These are phyloP conservation scores for Caenorhabditis macrosperma DNA, from an alignment of 2,888 invertebrate species.

Conservation along the genomic window DNA sequence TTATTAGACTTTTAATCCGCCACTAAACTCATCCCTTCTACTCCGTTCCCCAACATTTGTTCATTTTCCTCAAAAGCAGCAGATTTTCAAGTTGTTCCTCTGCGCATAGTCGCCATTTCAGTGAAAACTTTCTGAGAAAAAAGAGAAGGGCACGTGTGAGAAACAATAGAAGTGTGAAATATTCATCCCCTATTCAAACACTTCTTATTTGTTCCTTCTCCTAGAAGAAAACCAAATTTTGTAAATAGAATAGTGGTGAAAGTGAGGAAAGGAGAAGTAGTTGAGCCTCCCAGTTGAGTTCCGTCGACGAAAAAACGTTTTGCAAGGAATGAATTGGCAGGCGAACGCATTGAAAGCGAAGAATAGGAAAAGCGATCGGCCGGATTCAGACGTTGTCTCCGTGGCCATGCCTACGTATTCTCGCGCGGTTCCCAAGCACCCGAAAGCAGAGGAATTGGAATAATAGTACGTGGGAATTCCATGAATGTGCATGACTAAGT, in stretches of 20 bases:
- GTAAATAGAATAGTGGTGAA: constrained; percentile 10
- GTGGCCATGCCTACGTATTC: too few species aligned
- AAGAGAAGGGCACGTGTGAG: constrained; percentile 26
- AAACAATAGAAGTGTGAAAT: constrained; percentile 48
- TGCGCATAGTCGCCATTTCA: too few species aligned
- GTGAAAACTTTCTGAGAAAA: constrained; percentile 11
- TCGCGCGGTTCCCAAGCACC: not conserved
- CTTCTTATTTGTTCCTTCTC: constrained; percentile 19
- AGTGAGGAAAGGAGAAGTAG: not conserved
- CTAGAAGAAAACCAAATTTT: constrained; percentile 8
- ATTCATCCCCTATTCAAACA: constrained; percentile 50
- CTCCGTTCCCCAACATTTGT: too few species aligned
- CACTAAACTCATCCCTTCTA: too few species aligned
- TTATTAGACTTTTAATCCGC: too few species aligned
- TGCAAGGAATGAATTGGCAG: too few species aligned
- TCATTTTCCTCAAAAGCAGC: too few species aligned
- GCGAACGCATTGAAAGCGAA: not conserved
- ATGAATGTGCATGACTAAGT: not conserved
- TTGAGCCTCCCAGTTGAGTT: not conserved
- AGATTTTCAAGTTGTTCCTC: too few species aligned
- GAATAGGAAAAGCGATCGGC: too few species aligned
- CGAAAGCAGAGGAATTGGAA: not conserved
- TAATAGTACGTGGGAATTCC: not conserved
- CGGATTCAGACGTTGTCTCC: too few species aligned
- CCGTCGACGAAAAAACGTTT: not conserved